A percentile compares a stretch with the other conserved stretches of the same genome.
These are phyloP conservation scores for Tympanoctomys barrerae DNA, from an alignment of 2,797 vertebrate genomes.

Conservation along the genomic window DNA sequence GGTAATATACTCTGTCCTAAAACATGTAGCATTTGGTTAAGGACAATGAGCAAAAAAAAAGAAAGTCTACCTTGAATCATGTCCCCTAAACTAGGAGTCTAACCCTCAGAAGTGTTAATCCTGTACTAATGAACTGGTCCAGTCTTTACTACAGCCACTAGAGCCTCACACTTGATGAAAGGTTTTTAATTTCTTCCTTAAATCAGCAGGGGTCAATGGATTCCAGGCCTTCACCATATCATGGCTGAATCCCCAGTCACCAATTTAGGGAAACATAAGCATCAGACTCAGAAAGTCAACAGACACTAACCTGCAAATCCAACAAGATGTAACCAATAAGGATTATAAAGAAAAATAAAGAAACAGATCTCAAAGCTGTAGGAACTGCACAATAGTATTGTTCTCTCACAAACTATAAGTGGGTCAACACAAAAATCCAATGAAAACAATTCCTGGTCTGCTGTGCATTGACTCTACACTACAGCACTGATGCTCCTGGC, in stretches of 20 bases:
- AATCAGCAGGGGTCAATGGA: conserved; percentile 36
- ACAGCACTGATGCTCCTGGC: no score
- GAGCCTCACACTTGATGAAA: conserved; percentile 48
- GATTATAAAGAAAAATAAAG: conserved; percentile 65
- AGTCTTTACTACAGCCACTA: neutral
- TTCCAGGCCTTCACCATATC: neutral
- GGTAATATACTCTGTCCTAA: neutral
- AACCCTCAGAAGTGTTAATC: conserved; percentile 48
- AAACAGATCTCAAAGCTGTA: conserved; percentile 73
- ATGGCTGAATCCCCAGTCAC: conserved; percentile 50
- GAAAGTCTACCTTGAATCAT: conserved; percentile 30
- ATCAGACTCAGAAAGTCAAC: conserved; percentile 7
- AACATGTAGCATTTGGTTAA: conserved; percentile 53
- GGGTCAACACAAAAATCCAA: accelerated
- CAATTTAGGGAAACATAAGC: conserved; percentile 17
- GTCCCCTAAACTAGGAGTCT: conserved; percentile 52
- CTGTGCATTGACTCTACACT: neutral
- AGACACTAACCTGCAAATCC: neutral
- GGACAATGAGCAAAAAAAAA: conserved; percentile 25
- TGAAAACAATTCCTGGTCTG: accelerated
- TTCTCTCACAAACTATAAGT: accelerated
- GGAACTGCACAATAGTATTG: conserved; percentile 20
- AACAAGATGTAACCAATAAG: conserved; percentile 50
- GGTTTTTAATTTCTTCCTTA: conserved; percentile 68
- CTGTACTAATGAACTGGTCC: neutral